phyloP scores from a whole-genome alignment of 2,888 invertebrate species.

The Abscondita cerata region DNA sequence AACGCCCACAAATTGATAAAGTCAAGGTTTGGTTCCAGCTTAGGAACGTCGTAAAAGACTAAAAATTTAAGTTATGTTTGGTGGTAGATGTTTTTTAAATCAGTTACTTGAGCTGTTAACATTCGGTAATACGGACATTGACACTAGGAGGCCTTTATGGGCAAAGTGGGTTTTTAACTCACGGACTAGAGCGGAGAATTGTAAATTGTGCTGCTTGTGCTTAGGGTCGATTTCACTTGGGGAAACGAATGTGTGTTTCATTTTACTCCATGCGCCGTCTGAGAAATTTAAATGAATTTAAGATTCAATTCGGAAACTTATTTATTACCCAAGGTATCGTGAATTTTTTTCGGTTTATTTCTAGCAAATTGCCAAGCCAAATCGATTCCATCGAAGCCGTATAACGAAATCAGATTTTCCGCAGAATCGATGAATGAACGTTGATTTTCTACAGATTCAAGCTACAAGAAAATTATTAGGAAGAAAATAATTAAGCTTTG shows the following conservation, averaged over 20 bases:
- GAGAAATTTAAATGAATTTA: neutral
- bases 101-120: slow-evolving; percentile 74
- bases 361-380: slow-evolving; percentile 86
- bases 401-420: slow-evolving; percentile 72
- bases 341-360: slow-evolving; percentile 80
- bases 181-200: slow-evolving; percentile 77
- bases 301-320: neutral
- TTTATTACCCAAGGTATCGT: slow-evolving; percentile 59
- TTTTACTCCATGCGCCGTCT: slow-evolving; percentile 75
- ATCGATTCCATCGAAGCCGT: slow-evolving; percentile 88
- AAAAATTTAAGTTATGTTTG: neutral
- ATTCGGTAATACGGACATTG: slow-evolving; percentile 67
- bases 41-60: slow-evolving; percentile 81
- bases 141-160: slow-evolving; percentile 71
- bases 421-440: slow-evolving; percentile 81
- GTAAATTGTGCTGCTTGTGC: slow-evolving; percentile 80
- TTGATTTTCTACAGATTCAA: slow-evolving; percentile 77
- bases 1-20: slow-evolving; percentile 80
- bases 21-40: slow-evolving; percentile 77
- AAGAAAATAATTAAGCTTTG: slow-evolving; percentile 11
- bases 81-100: neutral
- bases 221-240: slow-evolving; percentile 80
- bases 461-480: slow-evolving; percentile 54
- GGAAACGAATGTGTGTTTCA: slow-evolving; percentile 75
- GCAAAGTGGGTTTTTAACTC: slow-evolving; percentile 77